Evolutionary conservation across 2,888 invertebrate genomes (phyloP).

Genomic region (Heterodera filipjevi): DNA sequence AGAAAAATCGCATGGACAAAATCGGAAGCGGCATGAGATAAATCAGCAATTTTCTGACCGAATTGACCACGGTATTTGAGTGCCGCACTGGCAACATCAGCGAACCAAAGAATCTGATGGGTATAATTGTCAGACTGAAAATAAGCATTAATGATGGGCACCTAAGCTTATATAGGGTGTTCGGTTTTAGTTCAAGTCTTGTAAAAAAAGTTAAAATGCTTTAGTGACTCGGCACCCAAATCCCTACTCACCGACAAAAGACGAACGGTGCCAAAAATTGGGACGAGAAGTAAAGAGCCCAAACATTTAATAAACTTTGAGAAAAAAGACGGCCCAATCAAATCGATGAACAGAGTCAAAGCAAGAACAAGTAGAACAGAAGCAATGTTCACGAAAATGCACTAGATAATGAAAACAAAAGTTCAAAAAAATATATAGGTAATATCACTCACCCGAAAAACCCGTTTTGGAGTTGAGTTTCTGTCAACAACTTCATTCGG

Average conservation of each 20-base stretch:
- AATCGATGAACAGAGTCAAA: slow-evolving; percentile 39
- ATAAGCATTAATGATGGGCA: too few species aligned
- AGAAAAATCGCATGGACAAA: slow-evolving; percentile 53
- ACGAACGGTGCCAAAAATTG: slow-evolving; percentile 48
- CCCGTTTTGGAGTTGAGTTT: slow-evolving; percentile 35
- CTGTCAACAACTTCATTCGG: slow-evolving; percentile 31
- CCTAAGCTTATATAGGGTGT: too few species aligned
- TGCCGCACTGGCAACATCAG: slow-evolving; percentile 53
- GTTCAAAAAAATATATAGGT: too few species aligned
- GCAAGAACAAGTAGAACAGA: slow-evolving; percentile 38
- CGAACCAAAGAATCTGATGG: slow-evolving; percentile 53
- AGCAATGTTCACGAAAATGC: slow-evolving; percentile 36
- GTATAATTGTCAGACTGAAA: too few species aligned
- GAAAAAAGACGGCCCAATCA: slow-evolving; percentile 34
- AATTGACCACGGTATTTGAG: slow-evolving; percentile 31
- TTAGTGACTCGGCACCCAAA: too few species aligned
- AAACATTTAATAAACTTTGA: slow-evolving; percentile 35
- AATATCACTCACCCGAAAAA: slow-evolving; percentile 29
- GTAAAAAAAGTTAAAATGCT: too few species aligned
- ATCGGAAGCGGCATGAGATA: slow-evolving; percentile 43
- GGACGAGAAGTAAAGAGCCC: slow-evolving; percentile 40
- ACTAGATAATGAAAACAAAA: neutral
- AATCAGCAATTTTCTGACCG: slow-evolving; percentile 30
- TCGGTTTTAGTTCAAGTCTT: too few species aligned
- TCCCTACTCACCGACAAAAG: slow-evolving; percentile 36